Percentiles rank a stretch among this genome's conserved stretches.
phyloP scores from a whole-genome alignment of 2,888 invertebrate genomes.

The Ptychoptera albimana region DNA sequence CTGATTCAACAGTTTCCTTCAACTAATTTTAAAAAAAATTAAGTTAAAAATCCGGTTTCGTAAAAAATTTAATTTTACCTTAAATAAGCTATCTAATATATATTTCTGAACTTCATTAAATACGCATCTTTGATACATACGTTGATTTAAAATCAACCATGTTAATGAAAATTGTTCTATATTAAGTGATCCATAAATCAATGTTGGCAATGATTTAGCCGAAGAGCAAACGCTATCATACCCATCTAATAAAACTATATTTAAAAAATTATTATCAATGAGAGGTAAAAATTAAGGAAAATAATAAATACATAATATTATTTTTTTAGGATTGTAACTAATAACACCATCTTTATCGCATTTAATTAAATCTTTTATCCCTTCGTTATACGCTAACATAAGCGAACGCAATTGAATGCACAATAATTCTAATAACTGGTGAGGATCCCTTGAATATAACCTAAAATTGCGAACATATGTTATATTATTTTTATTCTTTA shows the following conservation, averaged over 20 bases:
- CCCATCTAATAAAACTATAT: constrained; percentile 41
- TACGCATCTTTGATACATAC: constrained; percentile 41
- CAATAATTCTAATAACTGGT: constrained; percentile 46
- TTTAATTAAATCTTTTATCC: constrained; percentile 32
- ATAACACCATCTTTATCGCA: constrained; percentile 20
- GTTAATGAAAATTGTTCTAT: constrained; percentile 42
- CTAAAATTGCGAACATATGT: neutral
- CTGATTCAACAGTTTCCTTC: constrained; percentile 23
- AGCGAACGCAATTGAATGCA: constrained; percentile 48
- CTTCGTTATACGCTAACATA: constrained; percentile 40
- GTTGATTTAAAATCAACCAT: constrained; percentile 51
- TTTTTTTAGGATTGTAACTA: constrained; percentile 27
- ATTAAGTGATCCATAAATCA: constrained; percentile 40
- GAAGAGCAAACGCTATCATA: constrained; percentile 45
- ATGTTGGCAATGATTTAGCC: constrained; percentile 39
- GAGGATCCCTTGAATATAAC: constrained; percentile 32
- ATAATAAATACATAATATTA: constrained; percentile 22
- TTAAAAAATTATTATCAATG: neutral
- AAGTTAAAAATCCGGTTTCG: neutral
- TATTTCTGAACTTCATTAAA: constrained; percentile 37
- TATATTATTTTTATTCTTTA: neutral
- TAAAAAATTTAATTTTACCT: constrained; percentile 21
- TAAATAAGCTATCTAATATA: constrained; percentile 37
- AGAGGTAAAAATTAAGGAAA: neutral
- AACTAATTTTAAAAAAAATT: constrained; percentile 15